Conservation (phyloP, 1,140 invertebrate genomes). For the Plodia interpunctella region DNA sequence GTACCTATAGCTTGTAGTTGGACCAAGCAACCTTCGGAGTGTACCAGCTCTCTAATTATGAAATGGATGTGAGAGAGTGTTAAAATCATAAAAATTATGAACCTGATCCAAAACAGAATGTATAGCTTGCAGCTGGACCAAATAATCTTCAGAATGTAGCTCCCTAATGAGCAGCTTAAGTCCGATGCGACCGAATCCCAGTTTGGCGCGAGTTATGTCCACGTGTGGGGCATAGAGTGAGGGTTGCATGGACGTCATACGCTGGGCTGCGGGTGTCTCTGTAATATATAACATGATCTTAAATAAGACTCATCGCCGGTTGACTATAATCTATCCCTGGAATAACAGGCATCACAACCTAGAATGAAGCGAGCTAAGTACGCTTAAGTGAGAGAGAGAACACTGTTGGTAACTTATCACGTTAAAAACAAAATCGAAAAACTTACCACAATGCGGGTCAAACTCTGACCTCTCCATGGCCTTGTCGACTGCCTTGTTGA, state of each 20-base stretch:
- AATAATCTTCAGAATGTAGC: conserved; percentile 42
- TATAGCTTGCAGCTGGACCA: conserved; percentile 53
- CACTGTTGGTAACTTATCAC: too few species aligned
- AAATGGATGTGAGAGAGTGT: too few species aligned
- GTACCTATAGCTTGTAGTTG: too few species aligned
- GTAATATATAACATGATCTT: conserved; percentile 7
- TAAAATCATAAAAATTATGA: too few species aligned
- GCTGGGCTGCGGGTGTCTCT: conserved; percentile 46
- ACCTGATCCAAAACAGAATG: conserved; percentile 66
- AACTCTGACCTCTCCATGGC: conserved; percentile 45
- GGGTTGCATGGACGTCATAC: conserved; percentile 58
- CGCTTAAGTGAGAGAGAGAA: too few species aligned
- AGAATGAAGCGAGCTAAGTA: too few species aligned
- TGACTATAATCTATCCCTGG: too few species aligned
- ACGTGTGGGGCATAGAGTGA: conserved; percentile 54
- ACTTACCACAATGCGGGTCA: conserved; percentile 44
- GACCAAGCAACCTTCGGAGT: too few species aligned
- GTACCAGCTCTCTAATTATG: too few species aligned
- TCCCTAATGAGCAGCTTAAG: conserved; percentile 48
- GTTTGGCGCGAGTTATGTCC: conserved; percentile 47
- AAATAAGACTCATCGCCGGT: too few species aligned
- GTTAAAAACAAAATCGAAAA: too few species aligned
- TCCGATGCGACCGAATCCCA: conserved; percentile 53
- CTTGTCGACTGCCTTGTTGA: conserved; percentile 60
- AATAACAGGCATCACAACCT: too few species aligned